phyloP scores from a whole-genome alignment of 2,888 invertebrate species.

The Nephrotoma guestfalica region DNA sequence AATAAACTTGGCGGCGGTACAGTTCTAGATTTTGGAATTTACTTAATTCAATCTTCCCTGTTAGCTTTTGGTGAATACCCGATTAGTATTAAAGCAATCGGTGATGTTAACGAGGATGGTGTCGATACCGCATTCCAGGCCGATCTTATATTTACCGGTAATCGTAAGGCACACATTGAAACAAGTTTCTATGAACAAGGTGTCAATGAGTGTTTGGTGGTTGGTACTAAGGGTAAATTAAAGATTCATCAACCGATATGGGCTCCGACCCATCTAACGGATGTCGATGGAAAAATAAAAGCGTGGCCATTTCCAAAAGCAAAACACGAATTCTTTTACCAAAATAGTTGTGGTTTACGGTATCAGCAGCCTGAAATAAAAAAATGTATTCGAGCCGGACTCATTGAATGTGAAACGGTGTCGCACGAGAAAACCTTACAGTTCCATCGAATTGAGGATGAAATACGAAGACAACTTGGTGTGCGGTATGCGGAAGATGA shows the following conservation, averaged over 20 bases:
- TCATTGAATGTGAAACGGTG: conserved; percentile 53
- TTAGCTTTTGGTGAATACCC: conserved; percentile 58
- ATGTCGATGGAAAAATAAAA: conserved; percentile 45
- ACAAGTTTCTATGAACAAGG: conserved; percentile 20
- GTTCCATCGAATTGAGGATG: conserved; percentile 56
- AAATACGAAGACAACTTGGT: conserved; percentile 53
- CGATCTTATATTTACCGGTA: conserved; percentile 24
- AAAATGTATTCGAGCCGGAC: conserved; percentile 50
- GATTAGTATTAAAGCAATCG: conserved; percentile 46
- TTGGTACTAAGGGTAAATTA: conserved; percentile 29
- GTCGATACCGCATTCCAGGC: conserved; percentile 42
- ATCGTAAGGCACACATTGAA: conserved; percentile 21
- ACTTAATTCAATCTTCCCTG: conserved; percentile 56
- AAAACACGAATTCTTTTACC: conserved; percentile 42
- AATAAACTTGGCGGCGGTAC: conserved; percentile 66
- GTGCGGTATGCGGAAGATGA: conserved; percentile 42
- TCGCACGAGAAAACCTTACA: conserved; percentile 51
- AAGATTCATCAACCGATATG: conserved; percentile 44
- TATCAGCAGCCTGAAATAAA: conserved; percentile 69
- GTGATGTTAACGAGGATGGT: conserved; percentile 52
- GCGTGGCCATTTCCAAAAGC: conserved; percentile 49
- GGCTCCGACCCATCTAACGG: conserved; percentile 53
- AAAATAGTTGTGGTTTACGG: conserved; percentile 56
- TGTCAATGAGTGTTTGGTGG: conserved; percentile 24
- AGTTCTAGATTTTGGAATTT: conserved; percentile 62